Base-by-base conservation (phyloP, 2,888 invertebrate genomes). In the Drosophila histrio region DNA sequence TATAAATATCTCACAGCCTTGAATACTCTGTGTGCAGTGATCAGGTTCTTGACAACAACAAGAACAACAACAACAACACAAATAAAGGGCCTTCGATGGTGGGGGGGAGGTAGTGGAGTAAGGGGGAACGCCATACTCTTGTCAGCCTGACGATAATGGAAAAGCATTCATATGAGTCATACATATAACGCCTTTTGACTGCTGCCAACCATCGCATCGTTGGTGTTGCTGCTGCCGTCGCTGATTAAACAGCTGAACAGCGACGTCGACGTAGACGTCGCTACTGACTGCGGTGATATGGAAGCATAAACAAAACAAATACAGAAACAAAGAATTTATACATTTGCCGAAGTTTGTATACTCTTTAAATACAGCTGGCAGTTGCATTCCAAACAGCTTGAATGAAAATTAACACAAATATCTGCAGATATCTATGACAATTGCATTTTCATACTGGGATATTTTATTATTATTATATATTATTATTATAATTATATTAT, bases 171-270 rank as follows among this genome's bases (percentile, higher is more conserved):
- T 13, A 65, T 77, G 79, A 76, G 43, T 77, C 79, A 77, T 64
- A 8, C 79, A 77, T 64, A 8, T 32, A 49, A 59, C 41, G 46
- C 21, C 50, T 50, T 49, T 39, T 30, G 41, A 30, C 53, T 53
- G 50, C 54, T 54, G 15, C 21, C 13, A 47, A 32, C 47, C 30
- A 32, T 30, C 15, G 36, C 41, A 36, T 43, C 28, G 47, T 19
- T 38, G 47, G 19, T 38, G 49, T 15, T 39, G 41, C 46, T 39
- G 53, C 50, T 39, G 58, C 44, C 74, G 82, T 71, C 36, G 60
- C 49, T 83, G 87, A 84, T 87, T 79, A 83, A 81, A 84, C 81
- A 83, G 71, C 73, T 72, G 76, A 62, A 61, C 34, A 41, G 44
- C 36, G 34, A 58, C 32, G 15, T 28, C 43, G 19, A n/a, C 34